Evolutionary conservation across 2,113 vertebrate genomes (phyloP), one percentile per base, ranked within the genome.

Genomic region (Vulpes lagopus): DNA sequence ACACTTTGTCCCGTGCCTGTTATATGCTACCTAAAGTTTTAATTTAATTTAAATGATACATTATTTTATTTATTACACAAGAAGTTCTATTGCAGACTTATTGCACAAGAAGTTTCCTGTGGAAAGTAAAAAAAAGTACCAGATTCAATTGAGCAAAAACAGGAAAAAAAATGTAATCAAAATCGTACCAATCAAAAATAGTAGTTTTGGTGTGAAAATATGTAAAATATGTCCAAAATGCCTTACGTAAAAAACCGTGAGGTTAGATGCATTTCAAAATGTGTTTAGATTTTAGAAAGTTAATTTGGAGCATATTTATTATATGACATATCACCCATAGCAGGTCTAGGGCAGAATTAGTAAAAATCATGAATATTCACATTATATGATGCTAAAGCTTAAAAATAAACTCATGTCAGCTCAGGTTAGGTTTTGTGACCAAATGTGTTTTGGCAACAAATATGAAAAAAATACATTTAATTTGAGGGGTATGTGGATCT

Each of bases 361-460:
- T 83, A 71, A 91, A 96, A 91, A 81, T 87, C 69, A 92, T 90
- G 64, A 96, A 96, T 92, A 91, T 95, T 97, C 80, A 76, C 53
- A 78, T 67, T 65, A 30, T 78, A 55, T 89, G 19, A 6, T 17
- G 20, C 69, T 65, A 51, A 94, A 14, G 14, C 62, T 30, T 81
- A 81, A 88, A 96, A 94, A 96, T 90, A 96, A 94, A 80, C 3
- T 10, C 38, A 80, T 84, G 62, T 65, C 25, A 81, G 32, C 55
- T 95, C 69, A 65, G 69, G 80, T 92, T 94, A 84, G 67, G 12
- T 62, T 92, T 87, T 53, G 22, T 86, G 60, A 43, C 71, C 88
- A 96, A 97, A 55, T 92, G 53, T 95, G 69, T 79, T 96, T 87
- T 94, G 80, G 78, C 38, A 92, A 94, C 62, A 92, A 82, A 90